These are phyloP conservation scores for Alloplasta piceator DNA, from an alignment of 2,888 invertebrate genomes.

Conservation along the genomic window DNA sequence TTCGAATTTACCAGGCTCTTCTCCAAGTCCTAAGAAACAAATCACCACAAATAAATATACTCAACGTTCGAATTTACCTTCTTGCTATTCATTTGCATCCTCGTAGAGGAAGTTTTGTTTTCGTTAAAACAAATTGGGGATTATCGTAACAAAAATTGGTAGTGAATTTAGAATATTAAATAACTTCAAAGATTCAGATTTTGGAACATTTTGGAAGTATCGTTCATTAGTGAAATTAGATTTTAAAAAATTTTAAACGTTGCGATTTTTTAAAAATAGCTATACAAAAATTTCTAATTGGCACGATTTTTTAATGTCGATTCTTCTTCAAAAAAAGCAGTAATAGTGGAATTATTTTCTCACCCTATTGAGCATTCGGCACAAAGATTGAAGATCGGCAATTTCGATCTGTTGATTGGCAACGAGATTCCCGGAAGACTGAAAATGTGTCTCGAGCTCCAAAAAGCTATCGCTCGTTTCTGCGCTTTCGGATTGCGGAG, in stretches of 20 bases:
- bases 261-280: no score
- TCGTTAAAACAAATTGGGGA: no score
- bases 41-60: constrained; percentile 28
- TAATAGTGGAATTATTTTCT: constrained; percentile 78
- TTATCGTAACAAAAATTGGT: no score
- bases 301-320: no score
- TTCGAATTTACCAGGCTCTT: constrained; percentile 88
- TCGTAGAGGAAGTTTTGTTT: no score
- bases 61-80: constrained; percentile 16
- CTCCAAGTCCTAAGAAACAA: constrained; percentile 86
- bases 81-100: neutral
- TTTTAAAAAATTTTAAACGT: no score
- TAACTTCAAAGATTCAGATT: no score
- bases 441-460: constrained; percentile 90
- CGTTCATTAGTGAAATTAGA: no score
- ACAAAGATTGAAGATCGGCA: constrained; percentile 88
- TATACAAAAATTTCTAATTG: no score
- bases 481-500: constrained; percentile 79
- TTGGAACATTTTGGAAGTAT: no score
- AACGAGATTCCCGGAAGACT: constrained; percentile 90
- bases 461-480: constrained; percentile 89
- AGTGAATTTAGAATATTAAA: no score
- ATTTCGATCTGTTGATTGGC: constrained; percentile 91
- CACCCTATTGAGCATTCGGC: constrained; percentile 89
- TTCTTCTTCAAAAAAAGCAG: no score